These are phyloP conservation scores for Haemorhous mexicanus DNA, from an alignment of 2,113 vertebrate genomes.

Conservation along the genomic window DNA sequence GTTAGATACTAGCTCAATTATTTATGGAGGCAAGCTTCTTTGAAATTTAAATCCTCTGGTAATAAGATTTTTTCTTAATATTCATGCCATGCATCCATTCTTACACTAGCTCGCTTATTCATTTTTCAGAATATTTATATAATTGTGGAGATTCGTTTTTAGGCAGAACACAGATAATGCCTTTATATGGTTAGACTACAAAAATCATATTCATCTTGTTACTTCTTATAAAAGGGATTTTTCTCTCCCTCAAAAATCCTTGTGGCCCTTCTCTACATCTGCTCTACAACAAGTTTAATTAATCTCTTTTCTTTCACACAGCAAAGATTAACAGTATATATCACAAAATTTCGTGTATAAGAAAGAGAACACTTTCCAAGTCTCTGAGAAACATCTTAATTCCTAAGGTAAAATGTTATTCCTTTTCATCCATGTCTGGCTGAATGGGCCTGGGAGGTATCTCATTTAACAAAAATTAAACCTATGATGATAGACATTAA, in stretches of 20 bases:
- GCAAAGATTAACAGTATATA: background rate
- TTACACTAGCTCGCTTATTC: background rate
- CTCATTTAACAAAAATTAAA: background rate
- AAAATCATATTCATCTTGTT: background rate
- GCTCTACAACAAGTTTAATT: background rate
- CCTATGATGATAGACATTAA: background rate
- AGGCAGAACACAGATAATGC: background rate
- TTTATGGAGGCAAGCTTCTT: background rate
- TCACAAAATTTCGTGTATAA: background rate
- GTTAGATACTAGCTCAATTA: background rate
- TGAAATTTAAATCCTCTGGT: background rate
- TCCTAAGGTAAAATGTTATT: background rate
- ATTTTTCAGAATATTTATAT: background rate
- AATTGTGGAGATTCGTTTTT: background rate
- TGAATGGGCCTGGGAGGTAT: background rate
- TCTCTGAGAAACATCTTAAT: background rate
- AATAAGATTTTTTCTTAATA: background rate
- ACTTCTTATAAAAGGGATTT: background rate
- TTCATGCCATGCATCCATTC: background rate
- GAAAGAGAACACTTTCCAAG: background rate
- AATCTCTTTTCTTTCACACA: background rate
- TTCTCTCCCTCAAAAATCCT: background rate
- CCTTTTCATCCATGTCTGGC: background rate
- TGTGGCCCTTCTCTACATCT: background rate
- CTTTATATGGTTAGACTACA: background rate